phyloP scores from a whole-genome alignment of 2,888 invertebrate species.

The Venusia cambrica region DNA sequence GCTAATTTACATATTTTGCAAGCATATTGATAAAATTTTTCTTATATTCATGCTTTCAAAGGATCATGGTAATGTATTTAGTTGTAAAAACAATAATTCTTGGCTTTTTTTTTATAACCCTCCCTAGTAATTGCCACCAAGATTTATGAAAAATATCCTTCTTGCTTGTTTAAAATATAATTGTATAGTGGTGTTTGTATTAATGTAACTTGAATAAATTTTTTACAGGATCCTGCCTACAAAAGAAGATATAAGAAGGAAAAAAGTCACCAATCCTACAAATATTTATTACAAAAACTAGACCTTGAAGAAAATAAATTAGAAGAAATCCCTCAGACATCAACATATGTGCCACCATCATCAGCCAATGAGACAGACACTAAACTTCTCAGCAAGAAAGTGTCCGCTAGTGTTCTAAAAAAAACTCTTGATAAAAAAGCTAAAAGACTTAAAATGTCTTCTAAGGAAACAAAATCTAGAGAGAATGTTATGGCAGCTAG shows the following conservation, averaged over 20 bases:
- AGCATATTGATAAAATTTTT: too few relatives aligned
- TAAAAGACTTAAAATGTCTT: slow-evolving; percentile 44
- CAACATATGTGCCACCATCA: slow-evolving; percentile 3
- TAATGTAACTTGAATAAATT: too few relatives aligned
- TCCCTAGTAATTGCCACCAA: too few relatives aligned
- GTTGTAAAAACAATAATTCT: too few relatives aligned
- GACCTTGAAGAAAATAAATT: slow-evolving; percentile 1
- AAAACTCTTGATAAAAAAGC: slow-evolving; percentile 19
- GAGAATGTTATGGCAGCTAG: slow-evolving; percentile 63
- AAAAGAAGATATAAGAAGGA: slow-evolving; percentile 18
- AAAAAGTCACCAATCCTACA: slow-evolving; percentile 12
- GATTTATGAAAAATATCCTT: too few relatives aligned
- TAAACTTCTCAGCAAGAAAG: slow-evolving; percentile 5
- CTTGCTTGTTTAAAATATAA: too few relatives aligned
- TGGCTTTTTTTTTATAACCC: too few relatives aligned
- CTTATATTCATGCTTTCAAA: too few relatives aligned
- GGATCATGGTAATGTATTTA: too few relatives aligned
- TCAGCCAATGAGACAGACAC: slow-evolving; percentile 6
- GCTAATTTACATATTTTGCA: too few relatives aligned
- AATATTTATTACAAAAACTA: slow-evolving; percentile 8
- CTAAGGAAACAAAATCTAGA: slow-evolving; percentile 49
- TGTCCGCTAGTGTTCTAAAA: slow-evolving; percentile 5
- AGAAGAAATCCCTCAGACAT: slow-evolving; percentile 3
- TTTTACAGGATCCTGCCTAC: slow-evolving; percentile 8
- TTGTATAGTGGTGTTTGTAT: too few relatives aligned